phyloP scores from a whole-genome alignment of 23 tunicate genomes.

The Halocynthia aurantium region DNA sequence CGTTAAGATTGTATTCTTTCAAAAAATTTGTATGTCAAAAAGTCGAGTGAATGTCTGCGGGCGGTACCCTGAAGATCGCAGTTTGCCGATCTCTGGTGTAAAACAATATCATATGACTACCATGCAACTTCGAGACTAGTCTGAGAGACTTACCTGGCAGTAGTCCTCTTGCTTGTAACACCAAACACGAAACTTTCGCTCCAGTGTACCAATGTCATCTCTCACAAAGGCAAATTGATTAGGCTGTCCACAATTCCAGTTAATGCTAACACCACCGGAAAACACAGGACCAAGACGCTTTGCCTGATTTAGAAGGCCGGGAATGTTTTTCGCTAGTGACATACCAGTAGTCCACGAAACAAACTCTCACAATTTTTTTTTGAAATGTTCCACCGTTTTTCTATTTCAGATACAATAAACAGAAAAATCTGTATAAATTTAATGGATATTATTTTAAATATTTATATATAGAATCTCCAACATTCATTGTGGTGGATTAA shows the following conservation, averaged over 20 bases:
- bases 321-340: conserved; percentile 3
- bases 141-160: conserved; percentile 18
- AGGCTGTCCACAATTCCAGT: conserved; percentile 56
- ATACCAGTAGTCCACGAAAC: not conserved
- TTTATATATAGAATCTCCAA: no score
- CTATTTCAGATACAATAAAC: no score
- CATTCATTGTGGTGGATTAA: no score
- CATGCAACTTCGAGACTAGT: no score
- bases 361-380: no score
- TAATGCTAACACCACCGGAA: conserved; percentile 38
- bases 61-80: no score
- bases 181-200: conserved; percentile 21
- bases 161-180: conserved; percentile 34
- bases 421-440: no score
- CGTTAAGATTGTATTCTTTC: not conserved
- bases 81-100: not conserved
- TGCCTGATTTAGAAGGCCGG: not conserved
- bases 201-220: conserved; percentile 21
- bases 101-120: not conserved
- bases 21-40: no score
- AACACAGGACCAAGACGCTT: not conserved
- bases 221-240: conserved; percentile 45
- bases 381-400: no score
- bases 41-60: no score
- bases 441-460: no score